Base-by-base conservation (phyloP, 2,113 vertebrate species). In the Lanius ludovicianus region DNA sequence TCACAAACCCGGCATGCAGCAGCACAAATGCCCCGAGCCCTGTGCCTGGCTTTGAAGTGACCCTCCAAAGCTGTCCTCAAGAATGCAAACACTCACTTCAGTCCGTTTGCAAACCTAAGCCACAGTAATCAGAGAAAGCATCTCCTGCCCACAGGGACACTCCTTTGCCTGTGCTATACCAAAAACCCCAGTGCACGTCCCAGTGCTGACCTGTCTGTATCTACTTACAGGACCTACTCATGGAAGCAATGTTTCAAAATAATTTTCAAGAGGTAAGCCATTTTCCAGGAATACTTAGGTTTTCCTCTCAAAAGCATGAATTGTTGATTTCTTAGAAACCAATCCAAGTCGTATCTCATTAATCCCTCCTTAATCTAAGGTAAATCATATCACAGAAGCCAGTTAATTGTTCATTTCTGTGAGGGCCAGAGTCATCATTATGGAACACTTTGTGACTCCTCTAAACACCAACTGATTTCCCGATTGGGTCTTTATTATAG, bases 161-260 rank as follows among this genome's bases (percentile, higher is more conserved):
- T 46, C 31, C 59, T 69, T 53, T 39, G 37, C 53, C 53, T 25
- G 15, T 30, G 50, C 42, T 64, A 27, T 44, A 41, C 65, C 39
- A 59, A 85, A 81, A 35, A 2, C 30, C 44, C 33, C 42, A 31
- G 17, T 0, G 9, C 25, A 23, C 0, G 0, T 15, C 23, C 28
- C 62, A 42, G 22, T 24, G 46, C 65, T 55, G 41, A 79, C n/a
- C 65, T 46, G n/a, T 7, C 71, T 46, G 53, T 52, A 33, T 22
- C 20, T 57, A 30, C 30, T 57, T 31, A 56, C 3, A 17, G 16
- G 37, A 47, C 53, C 70, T 71, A 9, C 47, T 47, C 53, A 55
- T 50, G 39, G 47, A 65, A 80, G 37, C 30, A 62, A 59, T 1
- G 2, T 74, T 81, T 89, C 47, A 53, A 92, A 93, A 68, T 30